Evolutionary conservation across 2,888 invertebrate species (phyloP).

Genomic region (Agrochola circellaris): DNA sequence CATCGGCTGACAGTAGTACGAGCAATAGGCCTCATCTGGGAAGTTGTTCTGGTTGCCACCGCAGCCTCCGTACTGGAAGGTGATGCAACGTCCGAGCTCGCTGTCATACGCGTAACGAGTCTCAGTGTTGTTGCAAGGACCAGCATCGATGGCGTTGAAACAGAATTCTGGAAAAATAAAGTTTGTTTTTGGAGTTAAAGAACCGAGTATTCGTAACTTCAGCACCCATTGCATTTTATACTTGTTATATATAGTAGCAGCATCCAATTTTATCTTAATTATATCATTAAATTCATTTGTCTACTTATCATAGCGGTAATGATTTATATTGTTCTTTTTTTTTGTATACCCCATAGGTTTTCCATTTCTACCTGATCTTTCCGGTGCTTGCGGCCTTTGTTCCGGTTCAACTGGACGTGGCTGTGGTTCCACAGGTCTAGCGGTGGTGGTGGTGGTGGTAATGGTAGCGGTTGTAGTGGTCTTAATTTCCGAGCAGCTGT

Average conservation of each 20-base stretch:
- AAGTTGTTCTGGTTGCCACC: slow-evolving; percentile 96
- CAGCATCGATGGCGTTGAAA: slow-evolving; percentile 92
- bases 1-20: slow-evolving; percentile 91
- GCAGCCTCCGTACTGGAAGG: slow-evolving; percentile 96
- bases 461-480: slow-evolving; percentile 69
- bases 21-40: slow-evolving; percentile 92
- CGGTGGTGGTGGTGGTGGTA: slow-evolving; percentile 81
- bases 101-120: slow-evolving; percentile 94
- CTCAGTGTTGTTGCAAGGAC: slow-evolving; percentile 91
- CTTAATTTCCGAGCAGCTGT: slow-evolving; percentile 90
- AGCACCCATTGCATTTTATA: background rate
- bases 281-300: background rate
- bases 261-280: background rate
- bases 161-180: slow-evolving; percentile 91
- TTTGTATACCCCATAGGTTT: background rate
- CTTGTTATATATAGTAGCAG: background rate
- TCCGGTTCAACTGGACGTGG: slow-evolving; percentile 5
- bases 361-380: slow-evolving; percentile 35
- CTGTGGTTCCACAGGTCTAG: slow-evolving; percentile 41
- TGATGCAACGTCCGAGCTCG: slow-evolving; percentile 93
- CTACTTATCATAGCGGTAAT: background rate
- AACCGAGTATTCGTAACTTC: background rate
- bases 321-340: background rate
- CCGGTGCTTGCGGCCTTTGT: slow-evolving; percentile 10
- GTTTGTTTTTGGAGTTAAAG: background rate